Percentiles rank a stretch among this genome's conserved stretches.
Conservation (phyloP, 2,113 vertebrate genomes). For the Cacatua alba region DNA sequence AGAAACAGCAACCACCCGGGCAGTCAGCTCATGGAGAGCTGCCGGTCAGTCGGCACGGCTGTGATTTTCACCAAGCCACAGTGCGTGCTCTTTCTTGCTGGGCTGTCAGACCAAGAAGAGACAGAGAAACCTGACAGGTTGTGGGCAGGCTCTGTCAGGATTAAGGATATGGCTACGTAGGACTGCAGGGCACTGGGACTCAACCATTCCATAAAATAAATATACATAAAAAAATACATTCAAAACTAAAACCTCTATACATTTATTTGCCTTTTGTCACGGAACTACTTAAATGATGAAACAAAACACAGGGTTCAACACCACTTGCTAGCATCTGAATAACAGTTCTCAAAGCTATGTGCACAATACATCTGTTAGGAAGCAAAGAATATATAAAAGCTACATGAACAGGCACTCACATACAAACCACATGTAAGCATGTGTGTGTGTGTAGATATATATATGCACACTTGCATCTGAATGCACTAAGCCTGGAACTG, state of each 20-base stretch:
- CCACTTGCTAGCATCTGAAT: not conserved
- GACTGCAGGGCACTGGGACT: not conserved
- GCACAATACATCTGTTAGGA: not conserved
- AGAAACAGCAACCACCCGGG: not conserved
- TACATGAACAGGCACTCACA: fast-evolving
- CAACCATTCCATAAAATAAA: not conserved
- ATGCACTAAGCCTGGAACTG: not conserved
- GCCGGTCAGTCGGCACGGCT: not conserved
- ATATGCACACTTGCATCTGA: not conserved
- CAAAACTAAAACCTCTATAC: not conserved
- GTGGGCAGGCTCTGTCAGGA: not conserved
- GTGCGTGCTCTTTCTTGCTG: not conserved
- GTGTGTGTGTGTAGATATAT: not conserved
- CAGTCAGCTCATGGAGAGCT: not conserved
- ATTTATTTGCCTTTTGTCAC: not conserved
- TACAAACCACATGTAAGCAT: fast-evolving
- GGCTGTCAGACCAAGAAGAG: not conserved
- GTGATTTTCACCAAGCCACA: not conserved
- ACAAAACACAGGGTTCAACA: not conserved
- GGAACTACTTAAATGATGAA: not conserved
- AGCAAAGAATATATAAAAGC: not conserved
- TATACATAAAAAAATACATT: not conserved
- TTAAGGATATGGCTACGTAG: not conserved
- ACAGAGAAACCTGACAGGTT: not conserved
- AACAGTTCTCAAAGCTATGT: not conserved